Conservation (phyloP, 1,140 invertebrate species). For the Diorhabda elongata region DNA sequence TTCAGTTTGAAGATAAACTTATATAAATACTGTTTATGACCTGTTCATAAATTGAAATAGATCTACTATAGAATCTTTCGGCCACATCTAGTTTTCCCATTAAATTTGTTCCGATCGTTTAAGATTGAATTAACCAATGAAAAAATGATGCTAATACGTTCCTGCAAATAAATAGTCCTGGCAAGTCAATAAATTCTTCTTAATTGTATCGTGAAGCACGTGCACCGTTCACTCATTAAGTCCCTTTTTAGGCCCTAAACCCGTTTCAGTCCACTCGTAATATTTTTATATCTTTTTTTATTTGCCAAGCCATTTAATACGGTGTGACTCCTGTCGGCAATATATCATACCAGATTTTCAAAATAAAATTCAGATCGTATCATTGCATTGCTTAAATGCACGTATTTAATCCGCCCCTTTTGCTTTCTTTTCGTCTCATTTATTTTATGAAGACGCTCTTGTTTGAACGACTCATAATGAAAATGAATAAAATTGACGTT, state of each 20-base stretch:
- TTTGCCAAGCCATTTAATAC: slow-evolving; percentile 2
- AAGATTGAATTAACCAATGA: too few relatives aligned
- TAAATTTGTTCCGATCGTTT: too few relatives aligned
- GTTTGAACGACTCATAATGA: too few relatives aligned
- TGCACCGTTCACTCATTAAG: slow-evolving; percentile 1
- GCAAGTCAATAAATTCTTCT: not conserved
- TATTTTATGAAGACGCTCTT: too few relatives aligned
- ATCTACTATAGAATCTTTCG: too few relatives aligned
- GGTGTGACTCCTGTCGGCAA: not conserved
- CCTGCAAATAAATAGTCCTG: not conserved
- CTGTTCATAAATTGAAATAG: too few relatives aligned
- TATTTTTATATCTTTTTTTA: slow-evolving; percentile 1
- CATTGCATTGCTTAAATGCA: not conserved
- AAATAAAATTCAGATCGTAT: not conserved
- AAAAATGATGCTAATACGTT: not conserved
- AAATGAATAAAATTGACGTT: too few relatives aligned
- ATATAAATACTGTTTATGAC: too few relatives aligned
- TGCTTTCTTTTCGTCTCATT: too few relatives aligned
- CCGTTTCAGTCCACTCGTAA: slow-evolving; percentile 1
- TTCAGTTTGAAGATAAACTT: too few relatives aligned
- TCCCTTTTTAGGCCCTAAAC: slow-evolving; percentile 1
- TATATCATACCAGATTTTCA: slow-evolving; percentile 2
- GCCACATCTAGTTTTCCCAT: too few relatives aligned
- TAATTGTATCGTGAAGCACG: not conserved
- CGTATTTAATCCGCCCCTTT: too few relatives aligned